Percentiles rank a stretch among this genome's conserved stretches.
phyloP scores from a whole-genome alignment of 2,888 invertebrate genomes.

The Lithophane socia region DNA sequence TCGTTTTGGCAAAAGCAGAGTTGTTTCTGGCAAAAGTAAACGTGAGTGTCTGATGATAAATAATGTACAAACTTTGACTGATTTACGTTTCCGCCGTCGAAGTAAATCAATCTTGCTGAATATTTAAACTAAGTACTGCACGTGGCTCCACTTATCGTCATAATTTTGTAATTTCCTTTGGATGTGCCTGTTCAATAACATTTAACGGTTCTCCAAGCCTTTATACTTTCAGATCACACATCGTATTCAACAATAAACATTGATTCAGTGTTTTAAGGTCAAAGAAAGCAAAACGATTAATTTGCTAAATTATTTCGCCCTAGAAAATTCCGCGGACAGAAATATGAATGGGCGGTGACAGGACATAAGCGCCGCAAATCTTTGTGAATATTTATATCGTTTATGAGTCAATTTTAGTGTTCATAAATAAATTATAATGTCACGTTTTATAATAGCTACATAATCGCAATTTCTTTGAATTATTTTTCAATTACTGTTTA shows the following conservation, averaged over 20 bases:
- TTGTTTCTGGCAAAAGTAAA: not conserved
- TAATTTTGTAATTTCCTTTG: conserved; percentile 1
- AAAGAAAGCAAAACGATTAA: conserved; percentile 45
- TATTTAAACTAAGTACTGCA: not conserved
- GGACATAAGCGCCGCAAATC: conserved; percentile 24
- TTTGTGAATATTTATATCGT: conserved; percentile 43
- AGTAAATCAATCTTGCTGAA: not conserved
- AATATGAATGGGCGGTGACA: conserved; percentile 58
- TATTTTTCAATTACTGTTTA: conserved; percentile 19
- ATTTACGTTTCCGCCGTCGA: not conserved
- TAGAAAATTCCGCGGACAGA: conserved; percentile 39
- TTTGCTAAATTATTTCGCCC: conserved; percentile 41
- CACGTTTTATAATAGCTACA: conserved; percentile 25
- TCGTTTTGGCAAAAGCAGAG: not conserved
- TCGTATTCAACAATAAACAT: conserved; percentile 28
- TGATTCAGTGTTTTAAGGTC: conserved; percentile 36
- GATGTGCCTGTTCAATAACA: not conserved
- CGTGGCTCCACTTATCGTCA: not conserved
- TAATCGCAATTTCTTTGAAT: conserved; percentile 25
- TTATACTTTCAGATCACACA: conserved; percentile 15
- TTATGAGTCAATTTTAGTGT: conserved; percentile 48
- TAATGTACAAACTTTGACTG: not conserved
- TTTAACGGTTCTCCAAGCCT: not conserved
- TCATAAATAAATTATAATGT: conserved; percentile 31
- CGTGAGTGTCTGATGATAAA: not conserved